Base-by-base conservation (phyloP, 2,888 invertebrate genomes). In the Dynastes hyllus region DNA sequence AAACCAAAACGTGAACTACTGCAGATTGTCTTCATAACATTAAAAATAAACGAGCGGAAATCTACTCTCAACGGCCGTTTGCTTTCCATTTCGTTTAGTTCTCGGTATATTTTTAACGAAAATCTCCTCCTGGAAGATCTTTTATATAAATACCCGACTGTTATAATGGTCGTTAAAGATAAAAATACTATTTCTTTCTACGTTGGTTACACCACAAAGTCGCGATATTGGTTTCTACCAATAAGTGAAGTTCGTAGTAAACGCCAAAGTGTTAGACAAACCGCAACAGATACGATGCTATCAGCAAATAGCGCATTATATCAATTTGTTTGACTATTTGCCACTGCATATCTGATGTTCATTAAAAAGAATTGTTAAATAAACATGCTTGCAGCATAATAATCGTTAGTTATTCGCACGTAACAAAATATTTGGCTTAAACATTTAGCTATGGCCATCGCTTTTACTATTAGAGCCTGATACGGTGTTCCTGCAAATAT, bases 291-390 rank as follows among this genome's bases (percentile, higher is more conserved):
- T 58, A 58, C 22, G 55, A 27, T 58, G 22, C 0, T 16, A 58
- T 58, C 55, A 27, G 22, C 27, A 58, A 58, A 58, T 58, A 58
- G 2, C 11, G 0, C 22, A 1, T 22, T 58, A 58, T 58, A 58
- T 22, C 22, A 58, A 58, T 22, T 58, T 22, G 22, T 58, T 58
- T 58, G 22, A 16, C 27, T 45, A 45, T 45, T 45, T 45, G 8
- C 45, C 45, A 11, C 8, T 45, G 45, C 45, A 45, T 45, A 45
- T 45, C 11, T 45, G 8, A 45, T 45, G 0, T 8, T 58, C 55
- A 58, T 58, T 58, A 22, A 22, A 58, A 58, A 58, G 55, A 58
- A 58, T 22, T 58, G 22, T 58, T 58, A 58, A 58, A 58, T 2
- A 58, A 58, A 58, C 8, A 9, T 58, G 22, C 22, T 58, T 22